phyloP scores from a whole-genome alignment of 2,113 vertebrate genomes.

The Phocoena phocoena region DNA sequence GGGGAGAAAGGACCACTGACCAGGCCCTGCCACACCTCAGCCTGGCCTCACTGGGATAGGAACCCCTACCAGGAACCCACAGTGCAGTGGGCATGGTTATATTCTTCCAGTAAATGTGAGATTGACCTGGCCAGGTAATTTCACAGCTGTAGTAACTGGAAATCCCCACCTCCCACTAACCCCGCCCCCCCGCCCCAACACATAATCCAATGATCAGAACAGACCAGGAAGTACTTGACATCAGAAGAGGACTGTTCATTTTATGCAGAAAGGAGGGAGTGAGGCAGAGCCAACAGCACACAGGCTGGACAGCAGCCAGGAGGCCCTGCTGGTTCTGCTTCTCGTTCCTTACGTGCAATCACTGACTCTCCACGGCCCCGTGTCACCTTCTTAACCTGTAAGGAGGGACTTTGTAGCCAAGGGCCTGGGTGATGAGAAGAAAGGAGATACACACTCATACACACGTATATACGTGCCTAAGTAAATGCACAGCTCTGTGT shows the following conservation, averaged over 20 bases:
- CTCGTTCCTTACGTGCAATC: neutral
- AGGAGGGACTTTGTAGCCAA: neutral
- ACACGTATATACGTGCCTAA: neutral
- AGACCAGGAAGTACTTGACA: neutral
- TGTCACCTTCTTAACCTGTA: neutral
- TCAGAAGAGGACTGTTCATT: neutral
- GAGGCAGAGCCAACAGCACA: neutral
- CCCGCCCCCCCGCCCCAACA: neutral
- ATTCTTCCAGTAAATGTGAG: neutral
- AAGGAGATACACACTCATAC: neutral
- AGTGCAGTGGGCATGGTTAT: fast-evolving
- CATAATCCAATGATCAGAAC: neutral
- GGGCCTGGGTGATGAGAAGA: no score
- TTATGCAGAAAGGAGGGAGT: neutral
- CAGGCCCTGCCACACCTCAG: neutral
- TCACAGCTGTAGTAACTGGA: neutral
- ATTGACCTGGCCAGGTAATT: neutral
- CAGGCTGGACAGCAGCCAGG: neutral
- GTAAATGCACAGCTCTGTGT: neutral
- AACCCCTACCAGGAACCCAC: neutral
- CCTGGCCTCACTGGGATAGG: no score
- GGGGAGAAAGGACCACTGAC: neutral
- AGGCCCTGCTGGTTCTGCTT: neutral
- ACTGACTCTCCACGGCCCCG: neutral
- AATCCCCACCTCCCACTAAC: no score